phyloP scores from a whole-genome alignment of 1,140 invertebrate species.

The Charaxes varanes region DNA sequence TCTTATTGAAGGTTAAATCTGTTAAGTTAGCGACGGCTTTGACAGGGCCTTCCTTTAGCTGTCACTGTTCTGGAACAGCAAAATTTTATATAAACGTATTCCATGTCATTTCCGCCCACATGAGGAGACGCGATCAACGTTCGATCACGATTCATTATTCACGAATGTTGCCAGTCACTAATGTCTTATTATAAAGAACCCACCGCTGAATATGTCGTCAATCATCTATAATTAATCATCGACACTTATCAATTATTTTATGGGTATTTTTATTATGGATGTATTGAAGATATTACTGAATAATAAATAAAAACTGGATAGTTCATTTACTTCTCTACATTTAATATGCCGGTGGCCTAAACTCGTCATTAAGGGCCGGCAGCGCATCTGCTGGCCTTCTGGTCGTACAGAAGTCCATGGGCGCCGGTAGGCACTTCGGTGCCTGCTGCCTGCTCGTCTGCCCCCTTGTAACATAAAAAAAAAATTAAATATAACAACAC shows the following conservation, averaged over 20 bases:
- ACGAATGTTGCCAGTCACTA: constrained; percentile 3
- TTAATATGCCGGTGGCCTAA: no score
- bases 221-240: constrained; percentile 3
- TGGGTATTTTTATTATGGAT: background rate
- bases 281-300: background rate
- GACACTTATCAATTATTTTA: constrained; percentile 2
- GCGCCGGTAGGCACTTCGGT: no score
- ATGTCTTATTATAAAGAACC: constrained; percentile 6
- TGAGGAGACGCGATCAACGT: constrained; percentile 1
- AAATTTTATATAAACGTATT: constrained; percentile 2
- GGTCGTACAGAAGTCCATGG: no score
- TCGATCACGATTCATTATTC: constrained; percentile 8
- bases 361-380: no score
- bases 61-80: background rate
- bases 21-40: no score
- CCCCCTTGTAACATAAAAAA: no score
- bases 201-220: constrained; percentile 3
- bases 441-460: no score
- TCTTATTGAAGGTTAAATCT: no score
- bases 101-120: constrained; percentile 4
- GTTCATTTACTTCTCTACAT: no score
- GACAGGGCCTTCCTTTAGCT: background rate
- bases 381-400: no score
- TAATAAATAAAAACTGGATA: no score
- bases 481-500: no score